Base-by-base conservation (phyloP, 1,140 invertebrate species). In the Drosophila albomicans region DNA sequence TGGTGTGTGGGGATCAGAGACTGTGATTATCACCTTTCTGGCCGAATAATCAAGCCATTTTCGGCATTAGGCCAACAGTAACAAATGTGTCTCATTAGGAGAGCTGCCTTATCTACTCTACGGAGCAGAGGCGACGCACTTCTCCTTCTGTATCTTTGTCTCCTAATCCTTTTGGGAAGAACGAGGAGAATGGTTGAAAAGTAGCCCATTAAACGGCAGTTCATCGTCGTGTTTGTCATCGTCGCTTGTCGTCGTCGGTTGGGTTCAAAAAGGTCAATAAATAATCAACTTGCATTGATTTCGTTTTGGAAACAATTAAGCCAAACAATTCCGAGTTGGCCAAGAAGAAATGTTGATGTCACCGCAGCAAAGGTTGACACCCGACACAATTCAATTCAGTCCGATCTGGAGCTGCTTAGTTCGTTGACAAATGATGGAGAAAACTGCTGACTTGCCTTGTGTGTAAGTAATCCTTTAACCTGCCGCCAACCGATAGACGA, bases 381-480 rank as follows among this genome's bases (percentile, higher is more conserved):
- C 57, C 71, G 56, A 52, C 61, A 38, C 38, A 68, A 67, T 51
- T 35, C 15, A 32, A 46, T 16, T 56, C 16, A 10, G 25, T n/a
- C 43, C 13, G 15, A 16, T 32, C 32, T 13, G 30, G 16, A 6
- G 10, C 80, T 79, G 81, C 85, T 89, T 89, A 82, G 75, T 58
- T 4, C 28, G 46, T 63, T 88, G 85, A 88, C 81, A 88, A 88
- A 88, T 85, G 85, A 88, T 89, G 67, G 78, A 10, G n/a, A 38
- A 74, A 78, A 80, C 45, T 85, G 85, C 85, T 88, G 85, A 84
- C 74, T 89, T 62, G 20, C 43, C 51, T 28, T 16, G 62, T 75
- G 59, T 72, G 77, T 88, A 87, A 88, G 77, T 88, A 87, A 88
- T 89, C 84, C 84, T 88, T 87, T 88, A 89, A 84, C 85, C 84